A percentile compares a stretch with the other conserved stretches of the same genome.
Conservation (phyloP, 1,140 invertebrate species). For the Papilio xuthus region DNA sequence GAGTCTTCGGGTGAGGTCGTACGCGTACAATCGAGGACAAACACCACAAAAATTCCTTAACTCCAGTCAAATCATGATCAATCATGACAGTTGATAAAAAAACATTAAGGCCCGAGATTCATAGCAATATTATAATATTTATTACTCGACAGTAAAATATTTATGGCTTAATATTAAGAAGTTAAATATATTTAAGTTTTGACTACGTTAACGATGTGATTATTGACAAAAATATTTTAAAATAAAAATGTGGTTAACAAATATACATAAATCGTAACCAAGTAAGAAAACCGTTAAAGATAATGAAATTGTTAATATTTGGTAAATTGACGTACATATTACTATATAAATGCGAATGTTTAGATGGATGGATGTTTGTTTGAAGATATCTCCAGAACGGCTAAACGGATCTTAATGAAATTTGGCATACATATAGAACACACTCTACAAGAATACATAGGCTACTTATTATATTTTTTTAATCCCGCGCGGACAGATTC, state of each 20-base stretch:
- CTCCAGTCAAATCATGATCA: background rate
- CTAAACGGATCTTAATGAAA: too few relatives aligned
- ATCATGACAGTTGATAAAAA: background rate
- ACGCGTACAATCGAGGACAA: background rate
- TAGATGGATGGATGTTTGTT: too few relatives aligned
- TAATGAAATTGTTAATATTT: too few relatives aligned
- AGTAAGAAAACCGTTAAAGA: too few relatives aligned
- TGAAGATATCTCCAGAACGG: too few relatives aligned
- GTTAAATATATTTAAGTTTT: background rate
- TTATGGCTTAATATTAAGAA: background rate
- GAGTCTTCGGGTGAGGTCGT: constrained; percentile 53
- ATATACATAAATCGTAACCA: too few relatives aligned
- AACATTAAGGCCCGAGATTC: background rate
- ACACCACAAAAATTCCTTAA: background rate
- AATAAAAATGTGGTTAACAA: background rate
- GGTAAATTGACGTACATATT: too few relatives aligned
- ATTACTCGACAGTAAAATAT: background rate
- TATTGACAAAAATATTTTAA: background rate
- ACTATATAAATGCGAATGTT: too few relatives aligned
- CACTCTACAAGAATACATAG: too few relatives aligned
- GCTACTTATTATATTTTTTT: too few relatives aligned
- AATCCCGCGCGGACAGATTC: too few relatives aligned
- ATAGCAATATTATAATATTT: background rate
- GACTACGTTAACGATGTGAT: background rate
- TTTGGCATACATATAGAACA: too few relatives aligned